Conservation (phyloP, 2,113 vertebrate species). For the Ursus arctos region DNA sequence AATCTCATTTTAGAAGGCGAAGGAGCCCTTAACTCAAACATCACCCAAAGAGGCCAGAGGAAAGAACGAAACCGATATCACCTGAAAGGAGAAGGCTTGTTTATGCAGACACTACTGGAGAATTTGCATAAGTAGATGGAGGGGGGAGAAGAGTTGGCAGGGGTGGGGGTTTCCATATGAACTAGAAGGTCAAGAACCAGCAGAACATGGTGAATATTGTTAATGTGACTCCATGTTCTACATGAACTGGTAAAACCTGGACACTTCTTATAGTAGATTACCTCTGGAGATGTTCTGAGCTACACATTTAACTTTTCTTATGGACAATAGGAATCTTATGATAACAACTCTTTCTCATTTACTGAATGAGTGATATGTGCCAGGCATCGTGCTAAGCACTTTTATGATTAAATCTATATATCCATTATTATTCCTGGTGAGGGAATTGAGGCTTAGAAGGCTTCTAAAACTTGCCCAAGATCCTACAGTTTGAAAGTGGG, state of each 20-base stretch:
- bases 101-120: background rate
- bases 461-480: background rate
- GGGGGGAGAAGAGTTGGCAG: background rate
- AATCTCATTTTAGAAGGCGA: slow-evolving; percentile 19
- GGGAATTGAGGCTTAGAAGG: background rate
- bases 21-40: background rate
- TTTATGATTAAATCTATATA: background rate
- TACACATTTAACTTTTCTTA: background rate
- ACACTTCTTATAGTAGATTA: background rate
- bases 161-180: background rate
- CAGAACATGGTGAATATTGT: background rate
- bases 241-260: background rate
- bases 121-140: background rate
- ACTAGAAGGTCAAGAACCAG: background rate
- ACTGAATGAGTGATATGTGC: background rate
- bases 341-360: background rate
- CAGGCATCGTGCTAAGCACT: background rate
- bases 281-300: background rate
- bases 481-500: background rate
- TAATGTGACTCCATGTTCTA: background rate
- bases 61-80: background rate
- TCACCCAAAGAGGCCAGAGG: background rate
- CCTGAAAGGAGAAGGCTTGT: background rate
- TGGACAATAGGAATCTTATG: background rate
- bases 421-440: background rate